Base-by-base conservation (phyloP, 2,888 invertebrate species). In the Calameuta idolon region DNA sequence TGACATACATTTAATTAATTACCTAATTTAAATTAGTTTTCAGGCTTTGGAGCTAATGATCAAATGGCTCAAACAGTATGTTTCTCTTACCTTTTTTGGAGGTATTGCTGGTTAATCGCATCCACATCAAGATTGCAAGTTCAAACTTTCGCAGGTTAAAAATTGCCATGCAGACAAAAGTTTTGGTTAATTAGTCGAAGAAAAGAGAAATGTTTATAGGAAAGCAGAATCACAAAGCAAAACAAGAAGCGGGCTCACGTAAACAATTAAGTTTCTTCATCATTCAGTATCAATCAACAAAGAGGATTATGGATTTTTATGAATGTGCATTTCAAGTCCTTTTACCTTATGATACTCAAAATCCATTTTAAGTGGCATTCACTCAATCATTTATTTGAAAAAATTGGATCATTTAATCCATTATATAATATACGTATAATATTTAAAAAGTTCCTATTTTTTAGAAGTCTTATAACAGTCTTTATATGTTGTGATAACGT, bases 131-230 rank as follows among this genome's bases (percentile, higher is more conserved):
- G 80, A 73, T 83, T 82, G 83, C 79, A 86, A 84, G 79, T 85
- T 83, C 85, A 87, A 85, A 84, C 86, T 89, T 87, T 83, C 75
- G 82, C 84, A 77, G 80, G 80, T 86, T 83, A 87, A 78, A 79
- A 85, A 84, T 79, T 76, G 81, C 77, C 86, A 85, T 89, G 89
- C 88, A 89, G 87, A 80, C 78, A 85, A 85, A 88, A 76, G 76
- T 79, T 81, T 82, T 83, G 76, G 84, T 88, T 82, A 84, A 81
- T 80, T 34, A 80, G 4, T 77, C 12, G n/a, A 40, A 77, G 37
- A 23, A 15, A 76, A 31, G 3, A 55, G 40, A 23, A 23, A 55
- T 9, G 0, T 55, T 55, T 9, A 55, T 55, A 55, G 23, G 55
- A 9, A 55, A 55, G 55, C 55, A 55, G 55, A 55, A 55, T 55